A percentile compares a stretch with the other conserved stretches of the same genome.
phyloP scores from a whole-genome alignment of 2,113 vertebrate species.

The Phodopus roborovskii region DNA sequence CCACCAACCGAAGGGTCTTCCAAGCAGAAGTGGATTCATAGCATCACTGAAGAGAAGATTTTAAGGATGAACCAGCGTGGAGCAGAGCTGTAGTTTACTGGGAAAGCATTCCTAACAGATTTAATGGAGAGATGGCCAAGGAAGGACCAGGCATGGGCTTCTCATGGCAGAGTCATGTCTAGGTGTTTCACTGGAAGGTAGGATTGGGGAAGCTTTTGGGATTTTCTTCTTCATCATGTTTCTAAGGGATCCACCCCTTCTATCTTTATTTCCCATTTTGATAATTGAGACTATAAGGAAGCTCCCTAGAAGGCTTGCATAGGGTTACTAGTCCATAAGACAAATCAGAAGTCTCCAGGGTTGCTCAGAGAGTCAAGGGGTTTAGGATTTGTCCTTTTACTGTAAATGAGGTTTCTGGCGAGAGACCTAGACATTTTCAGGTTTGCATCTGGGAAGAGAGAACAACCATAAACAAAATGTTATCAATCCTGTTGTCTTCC shows the following conservation, averaged over 20 bases:
- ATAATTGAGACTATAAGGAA: not conserved
- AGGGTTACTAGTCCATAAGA: not conserved
- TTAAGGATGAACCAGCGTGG: not conserved
- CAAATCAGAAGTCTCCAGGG: not conserved
- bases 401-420: not conserved
- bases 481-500: not conserved
- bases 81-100: not conserved
- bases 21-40: not conserved
- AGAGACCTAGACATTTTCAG: not conserved
- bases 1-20: too few species aligned
- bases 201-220: not conserved
- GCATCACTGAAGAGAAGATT: not conserved
- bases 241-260: not conserved
- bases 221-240: not conserved
- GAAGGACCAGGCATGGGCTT: not conserved
- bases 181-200: too few species aligned
- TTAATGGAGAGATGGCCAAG: not conserved
- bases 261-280: too few species aligned
- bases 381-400: not conserved
- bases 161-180: not conserved
- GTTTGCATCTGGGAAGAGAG: not conserved
- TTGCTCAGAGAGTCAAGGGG: not conserved
- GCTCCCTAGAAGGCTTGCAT: not conserved
- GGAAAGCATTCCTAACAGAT: too few species aligned
- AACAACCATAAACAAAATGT: not conserved